Evolutionary conservation across 2,113 vertebrate genomes (phyloP).

Genomic region (Romanogobio albipinnatus): DNA sequence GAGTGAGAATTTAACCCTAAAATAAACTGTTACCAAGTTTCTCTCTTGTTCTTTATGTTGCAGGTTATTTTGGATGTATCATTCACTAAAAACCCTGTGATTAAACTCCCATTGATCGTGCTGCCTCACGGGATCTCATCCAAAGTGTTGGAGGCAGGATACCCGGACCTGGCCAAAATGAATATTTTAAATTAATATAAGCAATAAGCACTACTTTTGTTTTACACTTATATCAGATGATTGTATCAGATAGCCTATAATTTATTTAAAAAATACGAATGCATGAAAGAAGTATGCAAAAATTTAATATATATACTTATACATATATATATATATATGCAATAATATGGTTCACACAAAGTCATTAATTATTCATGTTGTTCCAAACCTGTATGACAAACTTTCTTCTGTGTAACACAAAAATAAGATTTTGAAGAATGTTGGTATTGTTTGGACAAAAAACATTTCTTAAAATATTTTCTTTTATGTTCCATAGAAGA

Average conservation of each 20-base stretch:
- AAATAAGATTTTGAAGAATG: background rate
- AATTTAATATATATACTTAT: background rate
- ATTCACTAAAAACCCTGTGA: constrained; percentile 41
- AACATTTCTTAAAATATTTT: background rate
- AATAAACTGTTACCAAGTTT: no score
- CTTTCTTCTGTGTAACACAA: background rate
- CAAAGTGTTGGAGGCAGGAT: background rate
- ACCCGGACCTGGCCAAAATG: background rate
- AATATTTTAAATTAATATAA: background rate
- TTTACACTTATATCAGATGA: background rate
- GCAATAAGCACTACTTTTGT: background rate
- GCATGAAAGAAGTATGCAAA: background rate
- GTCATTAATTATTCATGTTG: background rate
- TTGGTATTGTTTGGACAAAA: no score
- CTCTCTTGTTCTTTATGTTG: constrained; percentile 1
- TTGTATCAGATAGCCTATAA: background rate
- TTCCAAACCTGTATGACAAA: background rate
- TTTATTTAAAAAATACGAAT: background rate
- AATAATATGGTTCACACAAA: background rate
- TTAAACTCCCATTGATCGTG: constrained; percentile 44
- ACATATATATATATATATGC: no score
- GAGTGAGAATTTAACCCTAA: no score
- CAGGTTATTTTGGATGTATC: constrained; percentile 49
- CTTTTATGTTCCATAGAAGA: background rate
- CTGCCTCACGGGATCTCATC: background rate